phyloP scores from a whole-genome alignment of 2,797 vertebrate species.

The Anniella stebbinsi region DNA sequence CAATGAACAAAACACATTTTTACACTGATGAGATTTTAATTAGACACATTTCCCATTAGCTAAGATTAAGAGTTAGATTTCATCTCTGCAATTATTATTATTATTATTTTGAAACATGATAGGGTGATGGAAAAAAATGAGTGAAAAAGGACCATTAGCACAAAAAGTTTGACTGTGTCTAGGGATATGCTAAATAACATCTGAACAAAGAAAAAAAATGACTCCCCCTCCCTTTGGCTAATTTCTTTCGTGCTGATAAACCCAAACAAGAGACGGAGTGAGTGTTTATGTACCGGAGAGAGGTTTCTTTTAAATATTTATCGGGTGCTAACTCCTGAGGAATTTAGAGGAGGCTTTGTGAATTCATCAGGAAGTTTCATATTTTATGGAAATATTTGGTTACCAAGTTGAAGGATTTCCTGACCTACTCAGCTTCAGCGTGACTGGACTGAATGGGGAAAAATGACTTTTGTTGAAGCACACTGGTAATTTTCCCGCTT shows the following conservation, averaged over 20 bases:
- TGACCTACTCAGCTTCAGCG: slow-evolving; percentile 32
- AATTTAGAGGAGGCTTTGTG: slow-evolving; percentile 67
- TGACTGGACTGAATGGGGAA: slow-evolving; percentile 16
- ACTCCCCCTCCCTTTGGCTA: slow-evolving; percentile 58
- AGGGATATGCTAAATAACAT: slow-evolving; percentile 74
- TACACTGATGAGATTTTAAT: slow-evolving; percentile 72
- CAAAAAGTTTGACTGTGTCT: slow-evolving; percentile 63
- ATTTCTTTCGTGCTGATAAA: slow-evolving; percentile 66
- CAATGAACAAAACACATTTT: slow-evolving; percentile 69
- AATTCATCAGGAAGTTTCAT: slow-evolving; percentile 60
- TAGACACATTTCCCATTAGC: slow-evolving; percentile 65
- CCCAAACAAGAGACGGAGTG: slow-evolving; percentile 63
- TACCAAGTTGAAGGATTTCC: slow-evolving; percentile 46
- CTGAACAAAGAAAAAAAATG: slow-evolving; percentile 71
- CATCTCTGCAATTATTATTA: slow-evolving; percentile 43
- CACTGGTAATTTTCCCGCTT: neutral
- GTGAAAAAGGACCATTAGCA: slow-evolving; percentile 57
- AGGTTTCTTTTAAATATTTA: slow-evolving; percentile 82
- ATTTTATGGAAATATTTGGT: slow-evolving; percentile 55
- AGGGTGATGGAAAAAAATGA: slow-evolving; percentile 66
- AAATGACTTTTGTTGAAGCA: neutral
- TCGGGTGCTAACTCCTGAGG: slow-evolving; percentile 69
- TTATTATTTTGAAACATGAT: slow-evolving; percentile 59
- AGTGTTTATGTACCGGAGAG: slow-evolving; percentile 71
- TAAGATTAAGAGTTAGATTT: slow-evolving; percentile 70